Conservation (phyloP, 2,113 vertebrate species). For the Clarias magur region DNA sequence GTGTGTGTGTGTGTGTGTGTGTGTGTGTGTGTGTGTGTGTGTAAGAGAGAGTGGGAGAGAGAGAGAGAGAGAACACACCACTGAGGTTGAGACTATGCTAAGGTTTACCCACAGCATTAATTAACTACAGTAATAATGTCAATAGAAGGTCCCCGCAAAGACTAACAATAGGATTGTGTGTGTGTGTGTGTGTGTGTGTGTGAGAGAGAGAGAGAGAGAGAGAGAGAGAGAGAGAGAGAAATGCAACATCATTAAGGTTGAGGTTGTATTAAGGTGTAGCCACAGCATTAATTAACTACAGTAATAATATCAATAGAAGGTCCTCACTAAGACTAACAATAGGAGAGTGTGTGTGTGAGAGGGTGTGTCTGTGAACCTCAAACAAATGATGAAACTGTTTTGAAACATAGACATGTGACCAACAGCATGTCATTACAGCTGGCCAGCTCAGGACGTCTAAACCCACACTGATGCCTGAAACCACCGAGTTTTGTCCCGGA, state of each 20-base stretch:
- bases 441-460: not conserved
- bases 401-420: conserved; percentile 13
- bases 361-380: not conserved
- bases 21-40: too few relatives aligned
- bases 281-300: not conserved
- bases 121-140: too few relatives aligned
- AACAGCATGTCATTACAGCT: conserved; percentile 16
- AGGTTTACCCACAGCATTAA: too few relatives aligned
- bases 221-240: not conserved
- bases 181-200: not conserved
- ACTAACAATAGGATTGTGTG: not conserved
- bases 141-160: too few relatives aligned
- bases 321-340: not conserved
- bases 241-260: not conserved
- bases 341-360: not conserved
- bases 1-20: too few relatives aligned
- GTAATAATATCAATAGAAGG: not conserved
- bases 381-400: conserved; percentile 13
- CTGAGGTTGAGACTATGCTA: too few relatives aligned
- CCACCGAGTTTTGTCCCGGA: not conserved
- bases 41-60: too few relatives aligned
- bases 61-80: too few relatives aligned
- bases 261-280: not conserved
- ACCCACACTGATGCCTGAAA: not conserved
- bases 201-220: too few relatives aligned